Evolutionary conservation across 1,140 invertebrate genomes (phyloP), one percentile per base, ranked within the genome.

Genomic region (Drosophila pachea): DNA sequence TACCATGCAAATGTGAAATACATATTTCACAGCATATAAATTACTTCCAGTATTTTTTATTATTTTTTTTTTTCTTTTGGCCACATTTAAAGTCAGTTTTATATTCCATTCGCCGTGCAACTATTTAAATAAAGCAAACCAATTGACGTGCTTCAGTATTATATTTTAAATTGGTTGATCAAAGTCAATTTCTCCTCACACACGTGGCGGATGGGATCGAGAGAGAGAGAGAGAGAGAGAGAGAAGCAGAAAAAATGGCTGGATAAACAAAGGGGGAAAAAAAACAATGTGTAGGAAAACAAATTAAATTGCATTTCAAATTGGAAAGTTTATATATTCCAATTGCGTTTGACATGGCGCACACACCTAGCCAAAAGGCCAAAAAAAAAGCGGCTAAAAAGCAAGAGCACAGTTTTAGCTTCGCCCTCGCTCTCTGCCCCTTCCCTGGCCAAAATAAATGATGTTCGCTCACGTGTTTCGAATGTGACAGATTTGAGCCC

Each of bases 401-500:
- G 22, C 22, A 22, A 22, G 22, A 22, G 22, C 22, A 68, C 62
- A 76, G 64, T 65, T 72, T 78, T 29, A n/a, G 49, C 33, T 29
- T 11, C 12, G 3, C 16, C 9, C 31, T 8, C 14, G 40, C n/a
- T n/a, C 38, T 1, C n/a, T 29, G 2, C 11, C 8, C 14, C 8
- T 12, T 8, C 53, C 43, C 16, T 22, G 31, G 35, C 65, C 81
- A 84, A 86, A 74, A 83, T 84, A 83, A 83, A 83, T 83, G 76
- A 83, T 84, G 79, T 65, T 60, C 56, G 61, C 65, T 83, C 79
- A 83, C 79, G 79, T 83, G 79, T 83, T 83, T 70, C 74, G 79
- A 83, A 83, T 83, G 79, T 83, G 79, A 83, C 79, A 83, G 79
- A 83, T 83, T 83, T 83, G 76, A 83, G 79, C 79, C 79, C 70